Percentiles rank a stretch among this genome's conserved stretches.
phyloP scores from a whole-genome alignment of 2,797 vertebrate genomes.

The Setipinna tenuifilis region DNA sequence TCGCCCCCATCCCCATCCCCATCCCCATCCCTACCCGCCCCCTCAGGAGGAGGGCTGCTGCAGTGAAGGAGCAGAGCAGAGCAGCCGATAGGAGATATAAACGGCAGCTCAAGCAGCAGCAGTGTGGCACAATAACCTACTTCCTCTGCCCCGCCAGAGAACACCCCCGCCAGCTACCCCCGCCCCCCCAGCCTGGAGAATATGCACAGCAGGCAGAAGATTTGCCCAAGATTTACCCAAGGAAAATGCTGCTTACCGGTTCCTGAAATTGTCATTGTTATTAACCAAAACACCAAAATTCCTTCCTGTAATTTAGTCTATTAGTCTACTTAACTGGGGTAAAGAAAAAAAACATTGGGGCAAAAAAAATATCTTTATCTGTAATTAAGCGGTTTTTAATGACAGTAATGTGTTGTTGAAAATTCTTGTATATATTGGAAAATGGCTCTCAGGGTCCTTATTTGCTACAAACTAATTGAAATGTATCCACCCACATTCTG shows the following conservation, averaged over 20 bases:
- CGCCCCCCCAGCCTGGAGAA: background rate
- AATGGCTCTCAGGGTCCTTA: background rate
- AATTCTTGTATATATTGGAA: background rate
- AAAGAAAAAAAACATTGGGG: background rate
- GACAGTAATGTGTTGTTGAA: background rate
- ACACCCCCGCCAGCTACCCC: background rate
- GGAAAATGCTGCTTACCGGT: background rate
- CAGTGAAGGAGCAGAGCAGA: constrained; percentile 57
- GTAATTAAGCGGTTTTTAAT: background rate
- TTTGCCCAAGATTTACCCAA: background rate
- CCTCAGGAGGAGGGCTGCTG: constrained; percentile 39
- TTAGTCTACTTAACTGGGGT: background rate
- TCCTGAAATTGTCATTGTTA: constrained; percentile 9
- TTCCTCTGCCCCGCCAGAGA: constrained; percentile 53
- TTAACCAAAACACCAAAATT: background rate
- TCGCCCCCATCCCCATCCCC: constrained; percentile 32
- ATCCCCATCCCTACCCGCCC: constrained; percentile 11
- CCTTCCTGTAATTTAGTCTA: background rate
- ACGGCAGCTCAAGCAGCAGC: constrained; percentile 53
- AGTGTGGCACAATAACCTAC: constrained; percentile 80
- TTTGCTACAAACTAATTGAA: background rate
- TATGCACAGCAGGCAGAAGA: background rate
- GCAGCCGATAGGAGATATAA: constrained; percentile 59
- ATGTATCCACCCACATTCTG: background rate
- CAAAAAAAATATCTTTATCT: background rate